phyloP scores from a whole-genome alignment of 2,113 vertebrate genomes.

The Caranx ignobilis region DNA sequence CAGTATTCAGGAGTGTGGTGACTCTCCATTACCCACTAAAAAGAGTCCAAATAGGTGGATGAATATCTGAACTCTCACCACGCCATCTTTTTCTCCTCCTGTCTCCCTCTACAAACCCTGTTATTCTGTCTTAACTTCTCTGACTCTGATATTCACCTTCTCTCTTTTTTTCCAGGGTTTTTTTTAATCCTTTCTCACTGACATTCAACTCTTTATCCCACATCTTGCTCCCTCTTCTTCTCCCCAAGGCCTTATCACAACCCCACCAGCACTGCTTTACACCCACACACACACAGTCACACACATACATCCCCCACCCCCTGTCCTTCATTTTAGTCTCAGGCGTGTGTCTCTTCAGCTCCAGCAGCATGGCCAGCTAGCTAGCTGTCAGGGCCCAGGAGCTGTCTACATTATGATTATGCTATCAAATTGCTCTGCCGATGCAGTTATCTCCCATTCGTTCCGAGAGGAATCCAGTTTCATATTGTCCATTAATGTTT shows the following conservation, averaged over 20 bases:
- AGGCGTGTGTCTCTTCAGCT: conserved; percentile 56
- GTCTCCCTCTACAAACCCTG: conserved; percentile 22
- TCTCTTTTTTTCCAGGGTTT: neutral
- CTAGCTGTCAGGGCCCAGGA: conserved; percentile 60
- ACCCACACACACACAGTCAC: conserved; percentile 35
- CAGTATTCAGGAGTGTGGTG: conserved; percentile 49
- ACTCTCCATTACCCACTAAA: conserved; percentile 49
- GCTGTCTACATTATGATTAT: conserved; percentile 75
- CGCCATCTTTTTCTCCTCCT: conserved; percentile 17
- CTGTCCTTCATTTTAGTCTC: conserved; percentile 60
- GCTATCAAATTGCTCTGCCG: conserved; percentile 76
- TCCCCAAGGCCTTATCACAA: conserved; percentile 68
- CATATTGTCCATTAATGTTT: conserved; percentile 83
- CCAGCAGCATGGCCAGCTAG: conserved; percentile 39
- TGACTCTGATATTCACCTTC: conserved; percentile 45
- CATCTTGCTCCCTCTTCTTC: conserved; percentile 53
- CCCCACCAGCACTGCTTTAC: conserved; percentile 34
- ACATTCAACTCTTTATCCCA: conserved; percentile 60
- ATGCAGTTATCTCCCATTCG: conserved; percentile 75
- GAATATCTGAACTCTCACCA: conserved; percentile 46
- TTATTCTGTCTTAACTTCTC: conserved; percentile 37
- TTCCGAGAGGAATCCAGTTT: conserved; percentile 76
- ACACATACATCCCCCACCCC: neutral
- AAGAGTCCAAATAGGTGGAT: conserved; percentile 51
- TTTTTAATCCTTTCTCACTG: conserved; percentile 32